Percentiles rank a stretch among this genome's conserved stretches.
phyloP scores from a whole-genome alignment of 2,888 invertebrate species.

The Mythimna pallens region DNA sequence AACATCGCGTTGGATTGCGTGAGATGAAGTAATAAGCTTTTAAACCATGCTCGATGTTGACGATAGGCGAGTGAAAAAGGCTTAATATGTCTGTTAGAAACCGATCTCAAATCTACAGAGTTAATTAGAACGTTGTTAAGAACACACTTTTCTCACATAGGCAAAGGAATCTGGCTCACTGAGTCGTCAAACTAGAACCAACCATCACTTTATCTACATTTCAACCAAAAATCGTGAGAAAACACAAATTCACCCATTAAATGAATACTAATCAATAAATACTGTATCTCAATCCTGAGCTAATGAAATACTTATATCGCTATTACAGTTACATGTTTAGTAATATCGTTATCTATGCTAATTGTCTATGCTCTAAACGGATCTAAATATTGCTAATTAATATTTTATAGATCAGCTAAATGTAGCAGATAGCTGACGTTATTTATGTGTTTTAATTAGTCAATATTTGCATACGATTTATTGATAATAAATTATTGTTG shows the following conservation, averaged over 20 bases:
- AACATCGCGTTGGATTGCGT: too few relatives aligned
- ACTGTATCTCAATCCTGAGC: slow-evolving; percentile 12
- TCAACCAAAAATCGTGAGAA: slow-evolving; percentile 33
- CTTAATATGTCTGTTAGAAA: too few relatives aligned
- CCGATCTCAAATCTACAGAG: background rate
- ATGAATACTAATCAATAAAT: slow-evolving; percentile 37
- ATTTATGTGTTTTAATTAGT: slow-evolving; percentile 55
- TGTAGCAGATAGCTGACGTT: slow-evolving; percentile 34
- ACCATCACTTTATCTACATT: background rate
- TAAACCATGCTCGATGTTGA: too few relatives aligned
- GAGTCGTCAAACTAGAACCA: background rate
- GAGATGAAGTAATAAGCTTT: too few relatives aligned
- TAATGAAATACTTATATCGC: slow-evolving; percentile 20
- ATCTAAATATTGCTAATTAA: slow-evolving; percentile 56
- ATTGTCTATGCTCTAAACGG: slow-evolving; percentile 30
- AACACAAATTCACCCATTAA: slow-evolving; percentile 14
- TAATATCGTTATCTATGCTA: slow-evolving; percentile 52
- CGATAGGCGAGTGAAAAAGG: too few relatives aligned
- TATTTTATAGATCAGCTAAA: slow-evolving; percentile 57
- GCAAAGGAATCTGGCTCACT: background rate
- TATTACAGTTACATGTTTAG: slow-evolving; percentile 29
- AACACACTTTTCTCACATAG: background rate
- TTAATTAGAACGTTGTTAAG: background rate
- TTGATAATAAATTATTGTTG: slow-evolving; percentile 18
- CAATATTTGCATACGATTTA: slow-evolving; percentile 29